Evolutionary conservation across 2,797 vertebrate species (phyloP).

Genomic region (Epinephelus malabaricus): DNA sequence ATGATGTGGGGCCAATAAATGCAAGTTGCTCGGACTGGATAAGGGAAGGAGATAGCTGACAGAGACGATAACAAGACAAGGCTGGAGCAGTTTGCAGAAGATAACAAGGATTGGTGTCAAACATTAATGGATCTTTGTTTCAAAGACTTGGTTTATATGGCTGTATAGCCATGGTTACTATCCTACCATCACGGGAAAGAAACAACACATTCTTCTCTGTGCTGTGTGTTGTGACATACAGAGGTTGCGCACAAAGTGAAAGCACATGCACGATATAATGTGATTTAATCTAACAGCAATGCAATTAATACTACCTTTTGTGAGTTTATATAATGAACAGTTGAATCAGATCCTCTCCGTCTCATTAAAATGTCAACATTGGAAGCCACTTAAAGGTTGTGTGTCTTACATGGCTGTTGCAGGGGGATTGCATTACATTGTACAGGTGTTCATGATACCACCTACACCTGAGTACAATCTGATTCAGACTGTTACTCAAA

Average conservation of each 20-base stretch:
- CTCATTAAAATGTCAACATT: not conserved
- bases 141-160: constrained; percentile 52
- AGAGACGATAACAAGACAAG: constrained; percentile 36
- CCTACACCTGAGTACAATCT: constrained; percentile 1
- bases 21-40: constrained; percentile 15
- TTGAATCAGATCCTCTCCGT: not conserved
- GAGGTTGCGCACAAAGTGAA: constrained; percentile 14
- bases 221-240: constrained; percentile 7
- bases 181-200: constrained; percentile 37
- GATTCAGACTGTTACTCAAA: constrained; percentile 8
- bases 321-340: constrained; percentile 5
- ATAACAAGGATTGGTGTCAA: constrained; percentile 62
- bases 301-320: constrained; percentile 14
- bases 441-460: constrained; percentile 16
- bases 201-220: constrained; percentile 57
- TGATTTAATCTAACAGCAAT: constrained; percentile 4
- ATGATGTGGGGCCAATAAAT: constrained; percentile 2
- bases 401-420: constrained; percentile 7
- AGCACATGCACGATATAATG: not conserved
- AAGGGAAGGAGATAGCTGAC: constrained; percentile 11
- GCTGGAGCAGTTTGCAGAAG: constrained; percentile 41
- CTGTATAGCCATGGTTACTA: constrained; percentile 48
- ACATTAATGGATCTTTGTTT: constrained; percentile 68
- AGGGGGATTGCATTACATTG: constrained; percentile 1
- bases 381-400: not conserved